A percentile compares a stretch with the other conserved stretches of the same genome.
Evolutionary conservation across 2,888 invertebrate species (phyloP).

Genomic region (Sesia bembeciformis): DNA sequence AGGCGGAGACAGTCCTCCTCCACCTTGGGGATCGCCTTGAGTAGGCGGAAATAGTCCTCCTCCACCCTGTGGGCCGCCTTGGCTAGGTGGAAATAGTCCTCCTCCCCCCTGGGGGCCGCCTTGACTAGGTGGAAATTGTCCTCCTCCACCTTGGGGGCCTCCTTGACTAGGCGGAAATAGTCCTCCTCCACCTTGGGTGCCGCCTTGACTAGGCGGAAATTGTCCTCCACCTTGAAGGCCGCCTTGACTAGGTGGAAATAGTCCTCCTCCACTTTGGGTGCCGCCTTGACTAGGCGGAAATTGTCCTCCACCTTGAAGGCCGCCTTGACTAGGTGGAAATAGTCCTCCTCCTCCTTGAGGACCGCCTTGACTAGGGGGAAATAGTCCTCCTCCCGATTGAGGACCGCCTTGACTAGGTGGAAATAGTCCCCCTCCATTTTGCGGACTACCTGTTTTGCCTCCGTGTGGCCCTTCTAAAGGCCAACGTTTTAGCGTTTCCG

Average conservation of each 20-base stretch:
- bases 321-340: neutral
- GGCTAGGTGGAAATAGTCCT: neutral
- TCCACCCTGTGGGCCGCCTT: neutral
- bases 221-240: slow-evolving; percentile 6
- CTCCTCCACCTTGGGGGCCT: neutral
- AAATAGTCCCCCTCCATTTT: slow-evolving; percentile 1
- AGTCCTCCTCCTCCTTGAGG: neutral
- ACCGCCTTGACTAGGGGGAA: neutral
- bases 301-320: slow-evolving; percentile 1
- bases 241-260: slow-evolving; percentile 9
- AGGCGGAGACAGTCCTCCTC: neutral
- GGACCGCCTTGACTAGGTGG: slow-evolving; percentile 6
- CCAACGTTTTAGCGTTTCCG: slow-evolving; percentile 29
- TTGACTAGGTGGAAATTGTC: neutral
- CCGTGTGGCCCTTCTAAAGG: neutral
- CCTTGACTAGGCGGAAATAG: neutral
- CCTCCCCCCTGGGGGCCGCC: neutral
- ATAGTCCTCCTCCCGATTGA: slow-evolving; percentile 1
- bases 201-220: slow-evolving; percentile 1
- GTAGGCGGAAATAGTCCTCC: neutral
- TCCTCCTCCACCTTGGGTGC: slow-evolving; percentile 8
- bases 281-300: neutral
- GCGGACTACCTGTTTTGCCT: neutral
- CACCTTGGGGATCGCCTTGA: slow-evolving; percentile 1
- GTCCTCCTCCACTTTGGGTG: slow-evolving; percentile 7